Conservation (phyloP, 2,113 vertebrate genomes). For the Pachycephala philippinensis region DNA sequence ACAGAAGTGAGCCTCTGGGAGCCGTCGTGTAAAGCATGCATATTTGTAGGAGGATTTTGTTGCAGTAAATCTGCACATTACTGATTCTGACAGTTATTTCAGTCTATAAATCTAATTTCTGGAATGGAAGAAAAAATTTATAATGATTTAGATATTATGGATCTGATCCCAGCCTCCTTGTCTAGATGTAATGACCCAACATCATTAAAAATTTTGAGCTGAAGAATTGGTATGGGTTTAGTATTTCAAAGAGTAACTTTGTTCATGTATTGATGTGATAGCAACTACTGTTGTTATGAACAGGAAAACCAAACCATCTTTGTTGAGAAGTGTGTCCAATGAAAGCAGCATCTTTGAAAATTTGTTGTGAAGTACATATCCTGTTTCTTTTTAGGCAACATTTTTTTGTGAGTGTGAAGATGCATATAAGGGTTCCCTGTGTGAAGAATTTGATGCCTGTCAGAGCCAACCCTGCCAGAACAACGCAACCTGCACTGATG, state of each 20-base stretch:
- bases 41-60: not conserved
- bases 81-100: not conserved
- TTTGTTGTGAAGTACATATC: not conserved
- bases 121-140: not conserved
- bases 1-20: not conserved
- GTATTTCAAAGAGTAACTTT: not conserved
- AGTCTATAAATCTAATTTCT: not conserved
- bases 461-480: conserved; percentile 83
- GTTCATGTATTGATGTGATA: not conserved
- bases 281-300: not conserved
- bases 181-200: not conserved
- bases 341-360: not conserved
- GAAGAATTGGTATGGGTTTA: not conserved
- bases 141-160: not conserved
- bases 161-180: not conserved
- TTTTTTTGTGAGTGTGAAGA: conserved; percentile 91
- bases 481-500: conserved; percentile 83
- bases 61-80: not conserved
- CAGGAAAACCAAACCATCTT: not conserved
- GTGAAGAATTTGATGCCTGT: conserved; percentile 94
- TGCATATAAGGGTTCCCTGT: conserved; percentile 83
- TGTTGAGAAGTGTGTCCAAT: not conserved
- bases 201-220: not conserved
- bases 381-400: conserved; percentile 75
- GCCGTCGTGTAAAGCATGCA: not conserved